Evolutionary conservation across 2,888 invertebrate genomes (phyloP), one percentile per base, ranked within the genome.

Genomic region (Neoaliturus tenellus): DNA sequence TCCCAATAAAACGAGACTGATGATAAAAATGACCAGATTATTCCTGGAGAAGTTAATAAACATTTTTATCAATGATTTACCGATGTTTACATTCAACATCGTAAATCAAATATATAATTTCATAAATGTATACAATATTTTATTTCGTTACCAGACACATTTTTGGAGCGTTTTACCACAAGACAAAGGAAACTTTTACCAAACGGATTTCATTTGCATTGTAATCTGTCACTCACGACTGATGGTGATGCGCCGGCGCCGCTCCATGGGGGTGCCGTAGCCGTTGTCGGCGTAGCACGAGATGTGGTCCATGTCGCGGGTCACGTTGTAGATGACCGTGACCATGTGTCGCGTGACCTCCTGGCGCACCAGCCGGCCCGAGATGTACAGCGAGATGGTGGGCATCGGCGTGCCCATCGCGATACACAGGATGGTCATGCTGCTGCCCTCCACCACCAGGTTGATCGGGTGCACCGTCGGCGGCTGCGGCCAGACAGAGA

Each of bases 281-380:
- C 96, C 97, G 89, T 97, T 97, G 91, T 97, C 96, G 0, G 96
- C 97, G 90, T 96, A 96, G 90, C 97, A 97, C 0, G 96, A 95
- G 85, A 97, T 95, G 90, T 96, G 95, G 89, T 96, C 94, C 96
- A 96, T 96, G 90, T 96, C 96, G 0, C 95, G 92, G 0, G 96
- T 96, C 14, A 97, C 95, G 90, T 97, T 97, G 89, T 96, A 95
- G 85, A 96, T 94, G n/a, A 95, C 95, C 0, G 96, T 96, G 58
- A 97, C 96, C 95, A 97, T 95, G 90, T 97, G 96, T 0, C 96
- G 92, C 0, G 96, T 96, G 44, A 94, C 94, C 86, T 96, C 96
- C 90, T 96, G 96, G 0, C 95, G 92, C n/a, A 96, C 95, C n/a
- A 96, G 92, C 83, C 94, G 90, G 89, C 95, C 95, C 85, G 94